Conservation (phyloP, 2,113 vertebrate genomes). For the Marmota flaviventris region DNA sequence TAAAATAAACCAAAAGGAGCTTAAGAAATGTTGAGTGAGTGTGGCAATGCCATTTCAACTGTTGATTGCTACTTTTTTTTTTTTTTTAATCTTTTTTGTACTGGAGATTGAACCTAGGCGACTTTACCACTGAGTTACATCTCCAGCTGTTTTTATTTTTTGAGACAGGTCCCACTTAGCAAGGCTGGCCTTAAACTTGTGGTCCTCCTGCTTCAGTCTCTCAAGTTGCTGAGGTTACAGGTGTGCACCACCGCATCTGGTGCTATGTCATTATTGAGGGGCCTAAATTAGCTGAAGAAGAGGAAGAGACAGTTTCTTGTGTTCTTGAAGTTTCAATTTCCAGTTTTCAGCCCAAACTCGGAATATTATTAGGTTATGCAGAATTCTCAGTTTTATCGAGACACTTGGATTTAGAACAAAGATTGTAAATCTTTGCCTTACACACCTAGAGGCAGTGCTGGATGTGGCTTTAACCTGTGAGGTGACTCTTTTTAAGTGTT, state of each 20-base stretch:
- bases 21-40: not conserved
- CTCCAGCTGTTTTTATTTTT: no score
- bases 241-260: no score
- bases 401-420: not conserved
- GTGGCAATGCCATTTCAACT: not conserved
- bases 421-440: not conserved
- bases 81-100: no score
- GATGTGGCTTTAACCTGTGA: not conserved
- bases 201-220: no score
- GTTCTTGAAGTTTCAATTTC: slow-evolving; percentile 26
- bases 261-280: not conserved
- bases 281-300: not conserved
- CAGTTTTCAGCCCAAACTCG: not conserved
- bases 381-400: slow-evolving; percentile 46
- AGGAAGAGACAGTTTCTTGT: not conserved
- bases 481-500: not conserved
- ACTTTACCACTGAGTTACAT: no score
- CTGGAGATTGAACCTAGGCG: no score
- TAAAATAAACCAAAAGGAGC: slow-evolving; percentile 39
- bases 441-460: slow-evolving; percentile 19
- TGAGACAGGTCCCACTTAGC: no score
- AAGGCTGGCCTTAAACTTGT: no score
- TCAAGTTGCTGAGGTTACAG: no score
- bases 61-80: not conserved
- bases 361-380: slow-evolving; percentile 12